Percentiles rank a stretch among this genome's conserved stretches.
phyloP scores from a whole-genome alignment of 2,888 invertebrate species.

The Tenthredo mesomela region DNA sequence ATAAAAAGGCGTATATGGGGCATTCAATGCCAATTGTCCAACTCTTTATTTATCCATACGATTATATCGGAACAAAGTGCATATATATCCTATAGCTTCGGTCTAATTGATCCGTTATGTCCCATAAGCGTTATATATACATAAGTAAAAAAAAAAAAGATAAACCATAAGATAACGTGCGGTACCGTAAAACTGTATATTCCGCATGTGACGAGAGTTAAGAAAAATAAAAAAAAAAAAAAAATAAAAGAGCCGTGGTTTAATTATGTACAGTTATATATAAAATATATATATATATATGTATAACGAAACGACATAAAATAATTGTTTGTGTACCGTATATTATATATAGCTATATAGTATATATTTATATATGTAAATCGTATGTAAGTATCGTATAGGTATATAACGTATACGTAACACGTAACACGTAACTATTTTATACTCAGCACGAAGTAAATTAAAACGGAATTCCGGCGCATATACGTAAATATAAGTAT shows the following conservation, averaged over 20 bases:
- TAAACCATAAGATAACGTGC: background rate
- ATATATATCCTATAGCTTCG: background rate
- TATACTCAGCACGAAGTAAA: slow-evolving; percentile 3
- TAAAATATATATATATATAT: background rate
- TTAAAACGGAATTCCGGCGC: slow-evolving; percentile 34
- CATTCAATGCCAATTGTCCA: background rate
- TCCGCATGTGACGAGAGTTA: background rate
- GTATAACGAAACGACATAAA: background rate
- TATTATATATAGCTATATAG: too few species aligned
- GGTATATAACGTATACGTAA: background rate
- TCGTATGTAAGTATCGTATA: background rate
- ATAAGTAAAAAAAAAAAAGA: background rate
- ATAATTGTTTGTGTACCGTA: slow-evolving; percentile 10
- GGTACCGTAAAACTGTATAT: background rate
- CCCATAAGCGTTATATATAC: background rate
- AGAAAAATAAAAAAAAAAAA: background rate
- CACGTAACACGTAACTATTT: background rate
- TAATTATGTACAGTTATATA: slow-evolving; percentile 2
- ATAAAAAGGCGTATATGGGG: background rate
- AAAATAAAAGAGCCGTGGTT: background rate
- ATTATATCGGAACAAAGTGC: background rate
- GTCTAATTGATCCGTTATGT: background rate
- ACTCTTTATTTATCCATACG: background rate
- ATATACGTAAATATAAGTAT: slow-evolving; percentile 25
- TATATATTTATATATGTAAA: too few species aligned